Evolutionary conservation across 30 jellyfish, hydroid and myxozoan genomes (phyloP), one percentile per base, ranked within the genome.

Genomic region (Turritopsis dohrnii): DNA sequence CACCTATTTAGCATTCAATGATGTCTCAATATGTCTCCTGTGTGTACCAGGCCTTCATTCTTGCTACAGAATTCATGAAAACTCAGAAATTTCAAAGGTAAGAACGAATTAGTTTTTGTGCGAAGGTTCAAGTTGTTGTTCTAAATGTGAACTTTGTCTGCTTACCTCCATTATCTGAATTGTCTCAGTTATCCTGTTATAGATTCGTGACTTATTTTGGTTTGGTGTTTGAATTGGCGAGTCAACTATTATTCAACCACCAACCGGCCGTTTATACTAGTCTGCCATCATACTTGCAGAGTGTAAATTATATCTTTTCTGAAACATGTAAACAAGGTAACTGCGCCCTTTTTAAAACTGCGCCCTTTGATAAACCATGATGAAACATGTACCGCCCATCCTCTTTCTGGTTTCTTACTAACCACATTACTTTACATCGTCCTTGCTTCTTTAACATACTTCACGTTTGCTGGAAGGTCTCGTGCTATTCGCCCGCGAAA

Each of bases 21-120:
- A 77, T 77, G 85, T 77, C 85, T 18, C 85, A 77, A 77, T 77
- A 77, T 25, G 71, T 77, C 73, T 26, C 72, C 27, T 77, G 85
- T 60, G 53, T 77, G 19, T 77, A 29, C 85, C 85, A 77, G 30
- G 73, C 53, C 26, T 77, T 77, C 53, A 30, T 28, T 8, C 8
- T 30, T 52, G 21, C 53, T 17, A 28, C 66, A 26, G 66, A 53
- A 18, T 30, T 28, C 23, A 19, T 77, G 1, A 77, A 19, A 30
- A 1, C 19, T 60, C 53, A 25, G 28, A 77, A 29, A 7, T 25
- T 26, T 29, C 71, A 52, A 24, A 77, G 85, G 85, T 77, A 77
- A 75, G 8, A 21, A 16, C 28, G 8, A 19, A 17, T 19, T 1
- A 21, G 23, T 21, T 72, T 18, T 22, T 17, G 52, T 19, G n/a